Base-by-base conservation (phyloP, 1,140 invertebrate species). In the Heliconius hewitsoni region DNA sequence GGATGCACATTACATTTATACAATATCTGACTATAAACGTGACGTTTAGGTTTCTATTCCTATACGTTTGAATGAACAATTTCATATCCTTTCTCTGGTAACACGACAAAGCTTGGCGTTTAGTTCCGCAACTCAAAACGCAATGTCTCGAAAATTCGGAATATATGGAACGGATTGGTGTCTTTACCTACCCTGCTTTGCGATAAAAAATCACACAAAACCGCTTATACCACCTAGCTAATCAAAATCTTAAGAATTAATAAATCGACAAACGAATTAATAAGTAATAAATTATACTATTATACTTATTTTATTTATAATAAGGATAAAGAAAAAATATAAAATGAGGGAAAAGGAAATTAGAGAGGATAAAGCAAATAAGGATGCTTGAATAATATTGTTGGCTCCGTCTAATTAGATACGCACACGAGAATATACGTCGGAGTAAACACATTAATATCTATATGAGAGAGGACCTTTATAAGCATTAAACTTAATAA, bases 381-480 rank as follows among this genome's bases (percentile, higher is more conserved):
- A 57, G 55, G 55, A n/a, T 19, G 52, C 19, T 55, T 55, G 52
- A 55, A 55, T 55, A 55, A 55, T 55, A 55, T 55, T 0, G 19
- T 55, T 8, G 8, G 52, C 52, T 55, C 6, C 52, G 52, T 55
- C 52, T 55, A 55, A 55, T 73, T 78, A 73, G 50, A 30, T 34
- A 34, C 13, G 18, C 71, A 46, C 18, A 78, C 55, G 77, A 60
- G 77, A 73, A 78, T 9, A 30, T 73, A 16, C 37, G 19, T 6
- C 39, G 71, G 1, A 70, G 50, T 55, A 76, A 66, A 76, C 8
- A 71, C 55, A 57, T 57, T 57, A 55, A 57, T 57, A 73, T 50
- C 75, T 80, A 55, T 80, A 66, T 57, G 57, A 52, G 39, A 37
- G 52, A 55, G 52, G 16, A 23, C 19, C 55, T 57, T 57, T 57